phyloP scores from a whole-genome alignment of 2,888 invertebrate genomes.

The Aporophyla lueneburgensis region DNA sequence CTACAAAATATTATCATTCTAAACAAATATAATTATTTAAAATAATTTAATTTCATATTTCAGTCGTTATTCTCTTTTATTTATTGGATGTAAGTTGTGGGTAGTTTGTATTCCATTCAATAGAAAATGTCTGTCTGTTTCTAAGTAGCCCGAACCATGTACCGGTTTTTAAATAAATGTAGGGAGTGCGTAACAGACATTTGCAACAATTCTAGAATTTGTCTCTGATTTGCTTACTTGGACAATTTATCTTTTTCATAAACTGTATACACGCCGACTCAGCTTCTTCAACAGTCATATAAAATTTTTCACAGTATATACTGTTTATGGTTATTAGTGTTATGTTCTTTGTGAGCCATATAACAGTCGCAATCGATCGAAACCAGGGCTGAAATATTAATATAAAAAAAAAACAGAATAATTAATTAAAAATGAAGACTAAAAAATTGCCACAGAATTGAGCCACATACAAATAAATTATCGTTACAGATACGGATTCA shows the following conservation, averaged over 20 bases:
- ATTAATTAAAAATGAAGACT: background rate
- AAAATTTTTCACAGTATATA: slow-evolving; percentile 31
- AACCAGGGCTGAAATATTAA: slow-evolving; percentile 14
- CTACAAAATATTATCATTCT: too few relatives aligned
- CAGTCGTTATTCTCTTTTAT: too few relatives aligned
- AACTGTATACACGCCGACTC: slow-evolving; percentile 31
- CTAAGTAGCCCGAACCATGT: too few relatives aligned
- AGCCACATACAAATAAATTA: background rate
- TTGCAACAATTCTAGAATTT: too few relatives aligned
- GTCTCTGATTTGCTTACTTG: slow-evolving; percentile 19
- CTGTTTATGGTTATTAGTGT: slow-evolving; percentile 12
- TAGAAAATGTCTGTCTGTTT: too few relatives aligned
- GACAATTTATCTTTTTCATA: slow-evolving; percentile 10
- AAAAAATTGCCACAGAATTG: background rate
- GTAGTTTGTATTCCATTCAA: too few relatives aligned
- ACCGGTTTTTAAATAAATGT: too few relatives aligned
- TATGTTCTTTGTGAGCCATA: slow-evolving; percentile 32
- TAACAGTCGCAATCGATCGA: background rate
- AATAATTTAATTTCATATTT: too few relatives aligned
- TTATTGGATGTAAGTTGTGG: too few relatives aligned
- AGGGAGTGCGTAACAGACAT: too few relatives aligned
- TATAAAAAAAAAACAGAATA: too few relatives aligned
- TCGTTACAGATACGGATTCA: background rate
- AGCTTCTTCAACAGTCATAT: slow-evolving; percentile 20
- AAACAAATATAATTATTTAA: too few relatives aligned